Percentiles rank a stretch among this genome's conserved stretches.
phyloP scores from a whole-genome alignment of 2,113 vertebrate genomes.

The Salvelinus fontinalis region DNA sequence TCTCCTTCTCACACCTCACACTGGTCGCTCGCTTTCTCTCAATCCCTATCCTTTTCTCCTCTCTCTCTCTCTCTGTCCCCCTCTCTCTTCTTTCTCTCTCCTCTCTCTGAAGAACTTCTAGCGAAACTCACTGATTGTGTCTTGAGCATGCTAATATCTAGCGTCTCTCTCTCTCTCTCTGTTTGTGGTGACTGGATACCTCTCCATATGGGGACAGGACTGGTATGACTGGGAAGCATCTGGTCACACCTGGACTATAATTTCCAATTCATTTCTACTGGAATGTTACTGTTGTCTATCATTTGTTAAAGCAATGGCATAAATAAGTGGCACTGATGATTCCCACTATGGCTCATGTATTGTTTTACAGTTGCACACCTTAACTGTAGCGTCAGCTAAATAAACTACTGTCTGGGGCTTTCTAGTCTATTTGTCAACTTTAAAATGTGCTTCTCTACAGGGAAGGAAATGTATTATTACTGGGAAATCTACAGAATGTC shows the following conservation, averaged over 20 bases:
- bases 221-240: neutral
- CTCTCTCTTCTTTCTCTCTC: neutral
- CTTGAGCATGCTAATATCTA: slow-evolving; percentile 3
- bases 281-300: slow-evolving; percentile 16
- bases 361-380: slow-evolving; percentile 12
- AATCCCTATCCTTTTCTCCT: neutral
- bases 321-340: slow-evolving; percentile 2
- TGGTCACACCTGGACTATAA: neutral
- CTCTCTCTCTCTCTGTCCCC: neutral
- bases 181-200: neutral
- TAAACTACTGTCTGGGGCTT: slow-evolving; percentile 4
- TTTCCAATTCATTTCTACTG: neutral
- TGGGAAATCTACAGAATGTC: neutral
- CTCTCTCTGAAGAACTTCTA: neutral
- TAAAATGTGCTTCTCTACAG: neutral
- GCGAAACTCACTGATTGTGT: neutral
- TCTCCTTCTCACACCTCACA: neutral
- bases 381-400: slow-evolving; percentile 9
- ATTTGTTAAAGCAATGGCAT: neutral
- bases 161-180: neutral
- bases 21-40: neutral
- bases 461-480: neutral
- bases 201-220: neutral
- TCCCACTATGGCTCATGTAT: slow-evolving; percentile 12
- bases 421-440: neutral